Base-by-base conservation (phyloP, 1,140 invertebrate genomes). In the Euura saliciscinereae region DNA sequence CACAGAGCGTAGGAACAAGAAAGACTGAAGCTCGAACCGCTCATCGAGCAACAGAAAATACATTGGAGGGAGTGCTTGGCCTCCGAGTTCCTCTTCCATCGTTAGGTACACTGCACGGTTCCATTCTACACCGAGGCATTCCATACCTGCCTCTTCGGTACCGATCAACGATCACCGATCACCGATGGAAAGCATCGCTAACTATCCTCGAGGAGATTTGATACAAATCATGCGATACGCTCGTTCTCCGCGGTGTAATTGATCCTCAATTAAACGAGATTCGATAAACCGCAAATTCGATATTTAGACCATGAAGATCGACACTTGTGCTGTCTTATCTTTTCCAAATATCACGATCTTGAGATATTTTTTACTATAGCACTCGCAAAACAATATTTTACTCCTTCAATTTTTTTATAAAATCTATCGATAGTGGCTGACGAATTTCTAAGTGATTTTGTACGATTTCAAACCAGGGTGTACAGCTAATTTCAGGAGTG, bases 1-100 rank as follows among this genome's bases (percentile, higher is more conserved):
- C 80, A 82, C 80, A 79, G 78, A 77, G 77, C 82, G 81, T 86
- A 76, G 78, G 75, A 78, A 80, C 79, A 77, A 79, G 84, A 82
- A 83, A 86, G 84, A 87, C 85, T 87, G 85, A 85, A 74, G 51
- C 51, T 59, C 28, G 3, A 59, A 59, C 28, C 51, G 51, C 51
- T 59, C 51, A 59, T 59, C 51, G 51, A n/a, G 3, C 51, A n/a
- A n/a, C 51, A 59, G 51, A 59, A 59, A 11, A 28, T 28, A n/a
- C 51, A 59, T 59, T 59, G 51, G 51, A 59, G 51, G 51, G 51
- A 59, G 51, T 59, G 51, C 8, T 6, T 59, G 51, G 51, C 51
- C 51, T 59, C 51, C 51, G 51, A 59, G 51, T 59, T 59, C 51
- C 51, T 59, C 51, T 59, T 59, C 6, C 51, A 59, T 59, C 51